Conservation (phyloP, 2,797 vertebrate genomes). For the Mus spretus region DNA sequence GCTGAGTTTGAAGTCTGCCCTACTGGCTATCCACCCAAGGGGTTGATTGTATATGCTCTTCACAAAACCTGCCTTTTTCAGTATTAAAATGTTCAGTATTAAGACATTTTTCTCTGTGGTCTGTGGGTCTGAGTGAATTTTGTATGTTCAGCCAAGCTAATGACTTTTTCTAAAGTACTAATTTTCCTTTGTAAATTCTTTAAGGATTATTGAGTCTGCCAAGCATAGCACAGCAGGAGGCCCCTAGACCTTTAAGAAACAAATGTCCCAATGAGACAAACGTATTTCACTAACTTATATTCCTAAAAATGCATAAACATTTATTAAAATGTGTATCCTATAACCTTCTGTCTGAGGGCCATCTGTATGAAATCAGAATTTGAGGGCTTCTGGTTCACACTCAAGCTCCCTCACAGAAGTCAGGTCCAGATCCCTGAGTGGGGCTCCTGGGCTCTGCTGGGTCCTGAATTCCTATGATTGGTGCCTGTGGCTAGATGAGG, state of each 20-base stretch:
- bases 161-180: neutral
- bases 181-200: conserved; percentile 28
- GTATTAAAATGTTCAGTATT: conserved; percentile 12
- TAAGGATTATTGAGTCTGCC: neutral
- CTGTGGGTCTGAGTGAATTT: conserved; percentile 23
- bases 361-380: neutral
- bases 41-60: neutral
- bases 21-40: too few relatives aligned
- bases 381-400: neutral
- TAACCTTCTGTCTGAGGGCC: neutral
- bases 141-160: conserved; percentile 5
- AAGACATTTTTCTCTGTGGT: neutral
- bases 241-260: neutral
- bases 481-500: neutral
- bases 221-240: neutral
- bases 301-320: neutral
- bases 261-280: neutral
- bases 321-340: neutral
- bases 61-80: neutral
- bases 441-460: too few relatives aligned
- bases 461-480: neutral
- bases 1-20: neutral
- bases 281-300: neutral
- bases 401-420: neutral
- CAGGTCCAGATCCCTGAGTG: neutral